phyloP scores from a whole-genome alignment of 2,888 invertebrate genomes.

The Pollenia amentaria region DNA sequence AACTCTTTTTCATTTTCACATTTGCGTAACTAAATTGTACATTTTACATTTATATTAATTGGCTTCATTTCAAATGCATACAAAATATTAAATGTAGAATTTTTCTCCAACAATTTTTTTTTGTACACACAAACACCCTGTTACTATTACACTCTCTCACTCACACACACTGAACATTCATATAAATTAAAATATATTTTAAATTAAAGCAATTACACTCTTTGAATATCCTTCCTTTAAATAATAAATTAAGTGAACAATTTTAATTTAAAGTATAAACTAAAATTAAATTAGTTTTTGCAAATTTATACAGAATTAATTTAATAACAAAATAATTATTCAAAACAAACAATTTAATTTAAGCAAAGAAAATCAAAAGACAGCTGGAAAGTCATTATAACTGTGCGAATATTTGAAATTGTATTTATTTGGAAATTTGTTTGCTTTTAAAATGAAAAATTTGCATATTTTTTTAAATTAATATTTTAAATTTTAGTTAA shows the following conservation, averaged over 20 bases:
- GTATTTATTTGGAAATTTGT: neutral
- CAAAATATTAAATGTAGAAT: conserved; percentile 21
- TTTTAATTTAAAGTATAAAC: conserved; percentile 46
- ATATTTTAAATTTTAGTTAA: no score
- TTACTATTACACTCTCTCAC: neutral
- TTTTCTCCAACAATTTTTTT: neutral
- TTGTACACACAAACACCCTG: neutral
- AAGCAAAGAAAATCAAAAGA: neutral
- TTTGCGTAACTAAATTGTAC: conserved; percentile 25
- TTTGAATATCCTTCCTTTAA: conserved; percentile 66
- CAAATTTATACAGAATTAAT: conserved; percentile 14
- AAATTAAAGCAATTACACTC: conserved; percentile 66
- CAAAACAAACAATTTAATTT: neutral
- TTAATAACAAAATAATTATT: conserved; percentile 31
- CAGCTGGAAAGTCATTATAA: neutral
- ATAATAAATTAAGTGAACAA: conserved; percentile 55
- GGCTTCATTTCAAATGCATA: conserved; percentile 63
- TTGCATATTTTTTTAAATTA: no score
- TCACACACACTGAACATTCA: neutral
- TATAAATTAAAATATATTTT: conserved; percentile 61
- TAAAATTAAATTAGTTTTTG: conserved; percentile 49
- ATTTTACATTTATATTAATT: conserved; percentile 60
- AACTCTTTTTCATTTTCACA: neutral
- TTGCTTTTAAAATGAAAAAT: no score
- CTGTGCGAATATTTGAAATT: neutral